phyloP scores from a whole-genome alignment of 2,888 invertebrate genomes.

The Taphrorychus bicolor region DNA sequence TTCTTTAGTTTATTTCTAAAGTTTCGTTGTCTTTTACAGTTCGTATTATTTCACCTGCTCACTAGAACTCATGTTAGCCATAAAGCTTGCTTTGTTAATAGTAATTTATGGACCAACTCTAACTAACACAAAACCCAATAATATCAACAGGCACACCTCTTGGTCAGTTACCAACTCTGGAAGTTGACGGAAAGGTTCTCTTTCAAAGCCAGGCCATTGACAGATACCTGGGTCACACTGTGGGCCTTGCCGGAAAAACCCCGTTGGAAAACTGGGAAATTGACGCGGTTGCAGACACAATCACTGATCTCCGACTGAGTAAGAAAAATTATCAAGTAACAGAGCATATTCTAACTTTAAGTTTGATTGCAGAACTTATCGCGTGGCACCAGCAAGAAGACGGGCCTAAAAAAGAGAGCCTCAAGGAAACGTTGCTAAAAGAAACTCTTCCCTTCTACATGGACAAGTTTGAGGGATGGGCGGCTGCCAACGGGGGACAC shows the following conservation, averaged over 20 bases:
- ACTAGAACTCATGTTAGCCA: too few species aligned
- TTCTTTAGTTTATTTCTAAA: too few species aligned
- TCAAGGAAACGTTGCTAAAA: conserved; percentile 51
- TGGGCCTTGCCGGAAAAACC: conserved; percentile 65
- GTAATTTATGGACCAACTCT: too few species aligned
- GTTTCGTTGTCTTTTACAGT: too few species aligned
- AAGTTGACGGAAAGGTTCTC: conserved; percentile 68
- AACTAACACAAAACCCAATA: too few species aligned
- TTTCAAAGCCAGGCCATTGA: conserved; percentile 68
- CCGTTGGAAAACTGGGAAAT: conserved; percentile 69
- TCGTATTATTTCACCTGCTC: too few species aligned
- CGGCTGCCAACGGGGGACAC: conserved; percentile 66
- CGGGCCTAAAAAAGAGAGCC: not conserved
- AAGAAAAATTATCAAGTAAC: conserved; percentile 5
- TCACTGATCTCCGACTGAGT: conserved; percentile 68
- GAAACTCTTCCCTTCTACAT: conserved; percentile 65
- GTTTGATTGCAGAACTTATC: not conserved
- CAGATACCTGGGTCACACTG: conserved; percentile 69
- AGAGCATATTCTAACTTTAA: too few species aligned
- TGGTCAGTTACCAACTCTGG: conserved; percentile 70
- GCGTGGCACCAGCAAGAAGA: not conserved
- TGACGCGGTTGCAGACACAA: conserved; percentile 68
- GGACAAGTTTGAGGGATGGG: conserved; percentile 64
- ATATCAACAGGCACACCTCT: conserved; percentile 65
- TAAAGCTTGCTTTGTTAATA: too few species aligned